Conservation (phyloP, 2,113 vertebrate genomes). For the Gobiocypris rarus region DNA sequence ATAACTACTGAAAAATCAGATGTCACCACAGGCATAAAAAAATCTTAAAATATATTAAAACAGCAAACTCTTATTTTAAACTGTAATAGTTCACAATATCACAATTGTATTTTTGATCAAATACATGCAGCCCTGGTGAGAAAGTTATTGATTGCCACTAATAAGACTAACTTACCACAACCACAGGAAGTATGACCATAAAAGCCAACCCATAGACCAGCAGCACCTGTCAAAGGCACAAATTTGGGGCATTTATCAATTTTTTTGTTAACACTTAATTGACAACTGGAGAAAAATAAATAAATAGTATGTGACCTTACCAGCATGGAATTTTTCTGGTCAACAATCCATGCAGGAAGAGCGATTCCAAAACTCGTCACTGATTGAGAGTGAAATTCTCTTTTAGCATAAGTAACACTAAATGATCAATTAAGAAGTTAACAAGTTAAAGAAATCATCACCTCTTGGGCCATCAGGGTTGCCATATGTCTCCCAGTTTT, state of each 20-base stretch:
- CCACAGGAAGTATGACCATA: slow-evolving; percentile 98
- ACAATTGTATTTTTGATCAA: too few species aligned
- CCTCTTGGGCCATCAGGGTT: slow-evolving; percentile 98
- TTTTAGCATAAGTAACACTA: neutral
- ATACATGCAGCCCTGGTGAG: too few species aligned
- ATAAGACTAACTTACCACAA: slow-evolving; percentile 85
- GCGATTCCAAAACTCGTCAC: slow-evolving; percentile 97
- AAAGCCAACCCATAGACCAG: slow-evolving; percentile 97
- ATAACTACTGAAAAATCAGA: neutral
- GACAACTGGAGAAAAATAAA: neutral
- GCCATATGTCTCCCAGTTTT: slow-evolving; percentile 92
- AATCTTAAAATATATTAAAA: too few species aligned
- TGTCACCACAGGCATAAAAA: too few species aligned
- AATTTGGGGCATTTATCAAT: neutral
- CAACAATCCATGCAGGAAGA: slow-evolving; percentile 97
- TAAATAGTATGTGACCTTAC: slow-evolving; percentile 69
- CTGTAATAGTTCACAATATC: too few species aligned
- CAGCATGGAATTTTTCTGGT: slow-evolving; percentile 99
- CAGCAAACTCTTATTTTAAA: too few species aligned
- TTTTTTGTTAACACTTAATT: neutral
- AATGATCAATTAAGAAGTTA: neutral
- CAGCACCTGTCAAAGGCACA: slow-evolving; percentile 82
- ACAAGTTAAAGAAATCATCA: slow-evolving; percentile 59
- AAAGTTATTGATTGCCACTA: neutral
- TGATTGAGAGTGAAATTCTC: slow-evolving; percentile 56